Evolutionary conservation across 2,113 vertebrate species (phyloP).

Genomic region (Tetrax tetrax): DNA sequence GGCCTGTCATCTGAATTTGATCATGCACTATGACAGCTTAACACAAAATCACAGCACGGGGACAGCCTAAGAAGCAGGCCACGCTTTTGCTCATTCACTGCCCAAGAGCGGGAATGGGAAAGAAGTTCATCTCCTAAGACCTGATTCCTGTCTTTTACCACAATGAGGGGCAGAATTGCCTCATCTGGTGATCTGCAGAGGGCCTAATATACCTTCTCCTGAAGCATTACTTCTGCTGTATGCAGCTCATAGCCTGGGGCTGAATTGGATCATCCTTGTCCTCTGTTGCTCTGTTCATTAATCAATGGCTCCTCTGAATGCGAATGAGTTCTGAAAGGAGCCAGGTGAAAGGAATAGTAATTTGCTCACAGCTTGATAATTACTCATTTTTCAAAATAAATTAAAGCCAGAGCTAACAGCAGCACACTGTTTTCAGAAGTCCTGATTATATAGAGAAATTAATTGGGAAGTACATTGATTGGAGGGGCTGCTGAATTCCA

Average conservation of each 20-base stretch:
- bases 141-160: neutral
- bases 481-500: conserved; percentile 19
- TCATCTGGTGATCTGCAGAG: neutral
- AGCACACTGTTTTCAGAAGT: conserved; percentile 33
- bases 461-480: conserved; percentile 42
- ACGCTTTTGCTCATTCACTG: neutral
- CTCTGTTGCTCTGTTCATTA: conserved; percentile 26
- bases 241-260: neutral
- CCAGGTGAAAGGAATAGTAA: conserved; percentile 58
- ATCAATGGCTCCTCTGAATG: conserved; percentile 54
- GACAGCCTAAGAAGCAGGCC: neutral
- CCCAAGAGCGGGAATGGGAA: neutral
- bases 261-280: neutral
- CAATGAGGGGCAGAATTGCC: neutral
- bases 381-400: conserved; percentile 66
- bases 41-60: neutral
- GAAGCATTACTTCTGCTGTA: neutral
- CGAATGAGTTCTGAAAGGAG: conserved; percentile 47
- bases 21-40: neutral
- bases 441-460: conserved; percentile 24
- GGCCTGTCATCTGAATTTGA: too few species aligned
- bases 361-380: conserved; percentile 73
- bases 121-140: neutral
- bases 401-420: conserved; percentile 47
- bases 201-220: neutral